A percentile compares a stretch with the other conserved stretches of the same genome.
Conservation (phyloP, 1,140 invertebrate genomes). For the Bursaphelenchus mucronatus region DNA sequence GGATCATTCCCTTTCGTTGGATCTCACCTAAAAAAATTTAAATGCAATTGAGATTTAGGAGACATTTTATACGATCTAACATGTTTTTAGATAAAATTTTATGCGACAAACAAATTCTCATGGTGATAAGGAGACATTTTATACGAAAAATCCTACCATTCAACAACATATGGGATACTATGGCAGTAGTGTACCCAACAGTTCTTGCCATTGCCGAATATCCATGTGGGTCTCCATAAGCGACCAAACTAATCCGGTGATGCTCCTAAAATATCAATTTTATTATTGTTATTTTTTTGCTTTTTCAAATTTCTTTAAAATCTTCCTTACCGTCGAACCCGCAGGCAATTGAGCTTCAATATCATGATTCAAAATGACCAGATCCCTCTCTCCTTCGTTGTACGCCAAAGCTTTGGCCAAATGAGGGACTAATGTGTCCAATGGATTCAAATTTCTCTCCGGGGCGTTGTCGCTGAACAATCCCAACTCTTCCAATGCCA, state of each 20-base stretch:
- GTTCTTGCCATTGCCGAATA: slow-evolving; percentile 96
- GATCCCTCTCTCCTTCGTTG: slow-evolving; percentile 78
- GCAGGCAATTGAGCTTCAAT: slow-evolving; percentile 86
- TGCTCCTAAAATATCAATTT: slow-evolving; percentile 67
- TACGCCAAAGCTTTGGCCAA: slow-evolving; percentile 79
- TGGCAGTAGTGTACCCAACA: slow-evolving; percentile 90
- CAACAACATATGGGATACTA: slow-evolving; percentile 92
- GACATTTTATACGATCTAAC: background rate
- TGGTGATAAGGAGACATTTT: too few relatives aligned
- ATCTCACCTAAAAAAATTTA: slow-evolving; percentile 63
- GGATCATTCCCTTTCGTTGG: slow-evolving; percentile 63
- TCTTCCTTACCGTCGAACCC: slow-evolving; percentile 64
- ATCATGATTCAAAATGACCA: slow-evolving; percentile 88
- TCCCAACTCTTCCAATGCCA: slow-evolving; percentile 43
- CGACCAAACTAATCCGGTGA: slow-evolving; percentile 83
- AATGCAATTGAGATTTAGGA: too few relatives aligned
- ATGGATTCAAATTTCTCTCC: slow-evolving; percentile 74
- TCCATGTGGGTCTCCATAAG: slow-evolving; percentile 77
- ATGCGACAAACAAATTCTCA: slow-evolving; percentile 13
- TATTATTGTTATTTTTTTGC: slow-evolving; percentile 25
- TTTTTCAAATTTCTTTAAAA: slow-evolving; percentile 7
- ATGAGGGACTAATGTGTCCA: slow-evolving; percentile 83
- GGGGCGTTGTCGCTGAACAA: slow-evolving; percentile 73
- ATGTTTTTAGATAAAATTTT: background rate
- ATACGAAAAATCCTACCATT: slow-evolving; percentile 68